Percentiles rank a stretch among this genome's conserved stretches.
Evolutionary conservation across 2,113 vertebrate genomes (phyloP).

Genomic region (Carassius carassius): DNA sequence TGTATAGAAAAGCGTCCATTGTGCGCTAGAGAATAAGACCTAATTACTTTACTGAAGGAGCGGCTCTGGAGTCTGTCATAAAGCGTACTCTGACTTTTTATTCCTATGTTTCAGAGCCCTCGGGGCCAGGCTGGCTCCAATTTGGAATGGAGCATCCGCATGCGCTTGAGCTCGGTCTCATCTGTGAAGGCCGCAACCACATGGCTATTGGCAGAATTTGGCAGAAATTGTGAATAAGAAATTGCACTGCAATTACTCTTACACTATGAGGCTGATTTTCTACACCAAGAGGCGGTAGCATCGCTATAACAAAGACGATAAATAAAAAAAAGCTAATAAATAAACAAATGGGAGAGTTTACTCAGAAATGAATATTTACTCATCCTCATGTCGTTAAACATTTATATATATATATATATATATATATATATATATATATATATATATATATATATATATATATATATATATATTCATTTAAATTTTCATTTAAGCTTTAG

Average conservation of each 20-base stretch:
- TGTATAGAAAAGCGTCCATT: constrained; percentile 44
- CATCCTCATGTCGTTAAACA: not conserved
- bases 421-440: too few relatives aligned
- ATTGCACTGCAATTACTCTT: constrained; percentile 25
- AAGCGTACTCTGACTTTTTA: constrained; percentile 38
- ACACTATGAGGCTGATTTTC: constrained; percentile 35
- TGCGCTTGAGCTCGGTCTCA: constrained; percentile 5
- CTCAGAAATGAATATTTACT: not conserved
- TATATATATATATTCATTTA: too few relatives aligned
- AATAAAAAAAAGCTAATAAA: not conserved
- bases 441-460: too few relatives aligned
- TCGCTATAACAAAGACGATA: not conserved
- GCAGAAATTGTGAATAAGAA: constrained; percentile 25
- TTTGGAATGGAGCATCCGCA: constrained; percentile 5
- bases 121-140: constrained; percentile 26
- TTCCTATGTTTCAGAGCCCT: constrained; percentile 28
- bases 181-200: constrained; percentile 14
- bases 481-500: too few relatives aligned
- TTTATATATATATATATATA: too few relatives aligned
- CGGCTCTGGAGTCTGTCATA: constrained; percentile 30
- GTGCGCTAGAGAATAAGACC: constrained; percentile 48
- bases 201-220: constrained; percentile 22
- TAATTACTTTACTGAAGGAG: constrained; percentile 51
- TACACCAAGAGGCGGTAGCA: not conserved
- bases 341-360: too few relatives aligned